Evolutionary conservation across 2,888 invertebrate genomes (phyloP).

Genomic region (Proisotoma minuta): DNA sequence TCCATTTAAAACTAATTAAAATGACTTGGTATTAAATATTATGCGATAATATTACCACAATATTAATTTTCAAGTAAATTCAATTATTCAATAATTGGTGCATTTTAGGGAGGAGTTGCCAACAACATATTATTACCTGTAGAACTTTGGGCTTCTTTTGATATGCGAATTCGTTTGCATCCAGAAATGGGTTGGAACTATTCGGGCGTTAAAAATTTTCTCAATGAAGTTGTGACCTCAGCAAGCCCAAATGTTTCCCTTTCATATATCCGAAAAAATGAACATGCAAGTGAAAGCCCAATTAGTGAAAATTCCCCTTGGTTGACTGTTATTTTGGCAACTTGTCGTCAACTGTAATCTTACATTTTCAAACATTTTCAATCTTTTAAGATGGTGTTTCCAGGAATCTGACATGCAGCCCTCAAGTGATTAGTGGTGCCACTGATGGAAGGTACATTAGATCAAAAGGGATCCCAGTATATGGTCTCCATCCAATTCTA

Average conservation of each 20-base stretch:
- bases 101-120: constrained; percentile 79
- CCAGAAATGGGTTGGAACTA: constrained; percentile 49
- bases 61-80: too few relatives aligned
- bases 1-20: too few relatives aligned
- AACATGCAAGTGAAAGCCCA: constrained; percentile 56
- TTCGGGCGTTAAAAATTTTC: constrained; percentile 56
- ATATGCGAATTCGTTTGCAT: constrained; percentile 64
- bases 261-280: constrained; percentile 59
- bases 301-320: constrained; percentile 63
- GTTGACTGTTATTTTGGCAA: constrained; percentile 66
- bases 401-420: constrained; percentile 64
- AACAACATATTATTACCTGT: constrained; percentile 86
- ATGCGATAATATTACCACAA: too few relatives aligned
- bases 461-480: constrained; percentile 47
- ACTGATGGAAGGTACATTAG: constrained; percentile 85
- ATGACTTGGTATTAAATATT: too few relatives aligned
- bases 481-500: constrained; percentile 23
- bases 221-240: constrained; percentile 51
- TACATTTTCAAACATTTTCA: not conserved
- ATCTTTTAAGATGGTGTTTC: constrained; percentile 22
- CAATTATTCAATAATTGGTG: too few relatives aligned
- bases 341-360: constrained; percentile 23
- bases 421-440: constrained; percentile 79
- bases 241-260: constrained; percentile 62
- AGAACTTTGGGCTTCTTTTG: constrained; percentile 68